A percentile compares a stretch with the other conserved stretches of the same genome.
Evolutionary conservation across 2,113 vertebrate genomes (phyloP).

Genomic region (Ochotona curzoniae): DNA sequence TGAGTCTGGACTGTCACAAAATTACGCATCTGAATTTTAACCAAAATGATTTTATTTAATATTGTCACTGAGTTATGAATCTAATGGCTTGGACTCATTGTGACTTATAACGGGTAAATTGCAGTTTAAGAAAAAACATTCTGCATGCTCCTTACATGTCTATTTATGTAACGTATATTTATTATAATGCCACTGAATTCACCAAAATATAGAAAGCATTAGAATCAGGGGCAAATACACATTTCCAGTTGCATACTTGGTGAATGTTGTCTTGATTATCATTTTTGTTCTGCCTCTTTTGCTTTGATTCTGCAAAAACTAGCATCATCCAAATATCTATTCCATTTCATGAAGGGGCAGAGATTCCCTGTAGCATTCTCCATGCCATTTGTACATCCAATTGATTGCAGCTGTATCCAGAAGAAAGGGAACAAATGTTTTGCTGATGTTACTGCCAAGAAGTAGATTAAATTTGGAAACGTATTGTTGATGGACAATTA

Average conservation of each 20-base stretch:
- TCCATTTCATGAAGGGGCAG: slow-evolving; percentile 66
- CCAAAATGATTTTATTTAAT: not conserved
- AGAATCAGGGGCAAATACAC: slow-evolving; percentile 15
- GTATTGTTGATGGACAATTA: slow-evolving; percentile 80
- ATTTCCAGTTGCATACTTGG: slow-evolving; percentile 15
- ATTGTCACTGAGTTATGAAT: not conserved
- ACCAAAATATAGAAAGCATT: slow-evolving; percentile 10
- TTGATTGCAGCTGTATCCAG: slow-evolving; percentile 82
- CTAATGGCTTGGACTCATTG: not conserved
- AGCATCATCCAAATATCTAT: slow-evolving; percentile 73
- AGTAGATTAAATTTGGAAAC: slow-evolving; percentile 85
- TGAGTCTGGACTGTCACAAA: not conserved
- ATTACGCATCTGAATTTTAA: not conserved
- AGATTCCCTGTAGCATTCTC: slow-evolving; percentile 70
- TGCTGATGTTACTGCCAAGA: slow-evolving; percentile 82
- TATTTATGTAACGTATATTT: not conserved
- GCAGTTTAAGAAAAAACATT: not conserved
- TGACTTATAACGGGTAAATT: slow-evolving; percentile 11
- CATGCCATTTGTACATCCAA: slow-evolving; percentile 76
- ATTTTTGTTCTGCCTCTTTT: slow-evolving; percentile 37
- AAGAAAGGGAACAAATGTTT: slow-evolving; percentile 83
- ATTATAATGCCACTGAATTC: not conserved
- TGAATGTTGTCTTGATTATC: slow-evolving; percentile 18
- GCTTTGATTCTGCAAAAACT: slow-evolving; percentile 66
- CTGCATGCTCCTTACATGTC: not conserved